Evolutionary conservation across 2,888 invertebrate species (phyloP).

Genomic region (Lasioglossum leucozonium): DNA sequence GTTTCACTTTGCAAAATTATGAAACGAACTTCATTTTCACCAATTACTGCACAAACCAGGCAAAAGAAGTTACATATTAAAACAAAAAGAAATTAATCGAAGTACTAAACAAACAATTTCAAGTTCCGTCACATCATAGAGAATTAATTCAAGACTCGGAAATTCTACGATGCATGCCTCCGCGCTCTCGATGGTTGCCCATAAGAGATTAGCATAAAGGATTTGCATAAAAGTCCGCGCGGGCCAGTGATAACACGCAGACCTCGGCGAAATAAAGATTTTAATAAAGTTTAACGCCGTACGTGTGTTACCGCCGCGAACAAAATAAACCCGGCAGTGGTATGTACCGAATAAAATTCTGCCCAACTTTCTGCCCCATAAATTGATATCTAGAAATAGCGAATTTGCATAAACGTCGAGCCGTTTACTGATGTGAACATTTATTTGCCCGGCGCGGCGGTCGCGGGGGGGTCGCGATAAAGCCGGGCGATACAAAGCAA

Average conservation of each 20-base stretch:
- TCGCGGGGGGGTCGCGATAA: neutral
- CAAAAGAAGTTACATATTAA: neutral
- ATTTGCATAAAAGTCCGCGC: neutral
- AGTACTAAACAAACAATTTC: neutral
- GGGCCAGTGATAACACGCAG: neutral
- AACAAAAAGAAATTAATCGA: neutral
- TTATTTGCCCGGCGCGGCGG: neutral
- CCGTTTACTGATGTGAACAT: neutral
- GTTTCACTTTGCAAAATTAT: too few relatives aligned
- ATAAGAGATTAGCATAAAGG: neutral
- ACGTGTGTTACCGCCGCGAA: neutral
- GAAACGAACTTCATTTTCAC: too few relatives aligned
- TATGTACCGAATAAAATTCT: neutral
- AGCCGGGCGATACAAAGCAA: neutral
- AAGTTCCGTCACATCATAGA: neutral
- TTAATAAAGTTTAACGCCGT: neutral
- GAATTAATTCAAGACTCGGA: neutral
- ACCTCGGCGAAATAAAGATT: neutral
- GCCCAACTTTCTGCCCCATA: neutral
- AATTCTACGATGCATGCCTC: neutral
- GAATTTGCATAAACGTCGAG: conserved; percentile 11
- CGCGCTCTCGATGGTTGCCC: neutral
- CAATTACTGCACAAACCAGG: neutral
- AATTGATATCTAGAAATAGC: conserved; percentile 4
- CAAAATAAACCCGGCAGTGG: neutral